These are phyloP conservation scores for Butorides virescens DNA, from an alignment of 2,113 vertebrate genomes.

Conservation along the genomic window DNA sequence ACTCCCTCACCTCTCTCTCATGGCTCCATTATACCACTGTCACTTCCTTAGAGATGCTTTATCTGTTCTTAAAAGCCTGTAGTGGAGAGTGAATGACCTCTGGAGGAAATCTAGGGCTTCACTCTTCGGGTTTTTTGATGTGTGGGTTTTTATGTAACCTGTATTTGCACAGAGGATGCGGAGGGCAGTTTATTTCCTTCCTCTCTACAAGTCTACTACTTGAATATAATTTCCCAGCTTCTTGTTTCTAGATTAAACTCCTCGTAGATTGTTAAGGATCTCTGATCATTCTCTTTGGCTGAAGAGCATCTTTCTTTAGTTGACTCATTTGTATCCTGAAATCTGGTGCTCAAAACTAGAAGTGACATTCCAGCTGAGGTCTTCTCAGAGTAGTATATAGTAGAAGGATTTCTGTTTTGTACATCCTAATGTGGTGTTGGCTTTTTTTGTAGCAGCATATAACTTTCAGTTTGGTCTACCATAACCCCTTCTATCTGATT, in stretches of 20 bases:
- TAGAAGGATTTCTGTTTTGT: not conserved
- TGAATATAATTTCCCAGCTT: not conserved
- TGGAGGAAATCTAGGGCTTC: not conserved
- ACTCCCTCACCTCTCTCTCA: not conserved
- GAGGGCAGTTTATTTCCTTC: not conserved
- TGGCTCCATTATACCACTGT: not conserved
- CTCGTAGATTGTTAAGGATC: not conserved
- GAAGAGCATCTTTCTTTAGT: not conserved
- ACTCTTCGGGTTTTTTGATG: not conserved
- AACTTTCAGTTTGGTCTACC: not conserved
- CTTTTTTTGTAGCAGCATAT: not conserved
- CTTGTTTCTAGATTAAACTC: not conserved
- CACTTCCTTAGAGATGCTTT: not conserved
- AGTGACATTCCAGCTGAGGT: not conserved
- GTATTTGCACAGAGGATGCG: not conserved
- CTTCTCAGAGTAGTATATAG: not conserved
- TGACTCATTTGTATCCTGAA: not conserved
- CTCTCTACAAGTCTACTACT: not conserved
- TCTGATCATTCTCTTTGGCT: not conserved
- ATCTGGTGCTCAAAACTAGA: constrained; percentile 2
- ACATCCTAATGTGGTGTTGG: not conserved
- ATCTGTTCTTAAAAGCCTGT: not conserved
- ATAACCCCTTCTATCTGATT: not conserved
- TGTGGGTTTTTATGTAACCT: not conserved
- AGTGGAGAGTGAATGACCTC: not conserved